phyloP scores from a whole-genome alignment of 2,113 vertebrate genomes.

The Cranoglanis bouderius region DNA sequence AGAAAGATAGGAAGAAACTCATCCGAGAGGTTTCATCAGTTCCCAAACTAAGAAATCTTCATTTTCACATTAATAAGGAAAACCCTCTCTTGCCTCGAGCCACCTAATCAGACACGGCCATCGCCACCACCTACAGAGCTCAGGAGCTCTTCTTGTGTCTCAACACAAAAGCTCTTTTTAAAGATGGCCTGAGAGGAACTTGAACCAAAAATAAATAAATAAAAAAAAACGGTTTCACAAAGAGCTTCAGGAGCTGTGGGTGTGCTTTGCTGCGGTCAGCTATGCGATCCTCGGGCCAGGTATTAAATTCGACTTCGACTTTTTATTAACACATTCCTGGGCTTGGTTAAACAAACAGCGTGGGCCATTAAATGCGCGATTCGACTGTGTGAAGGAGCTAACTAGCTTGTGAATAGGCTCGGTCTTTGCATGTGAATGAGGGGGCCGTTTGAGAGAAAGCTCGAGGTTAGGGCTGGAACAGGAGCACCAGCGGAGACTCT shows the following conservation, averaged over 20 bases:
- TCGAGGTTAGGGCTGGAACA: slow-evolving; percentile 44
- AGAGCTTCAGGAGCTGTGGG: slow-evolving; percentile 69
- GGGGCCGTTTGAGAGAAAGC: slow-evolving; percentile 45
- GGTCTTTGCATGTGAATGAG: slow-evolving; percentile 57
- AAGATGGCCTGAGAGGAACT: slow-evolving; percentile 61
- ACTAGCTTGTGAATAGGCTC: slow-evolving; percentile 55
- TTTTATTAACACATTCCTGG: slow-evolving; percentile 32
- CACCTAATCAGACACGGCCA: slow-evolving; percentile 66
- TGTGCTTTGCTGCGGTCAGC: slow-evolving; percentile 54
- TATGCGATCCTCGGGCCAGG: neutral
- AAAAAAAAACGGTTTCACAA: slow-evolving; percentile 55
- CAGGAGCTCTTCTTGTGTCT: slow-evolving; percentile 64
- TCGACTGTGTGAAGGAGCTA: slow-evolving; percentile 59
- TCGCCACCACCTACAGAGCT: slow-evolving; percentile 62
- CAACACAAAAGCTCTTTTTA: slow-evolving; percentile 60
- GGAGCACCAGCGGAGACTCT: slow-evolving; percentile 32
- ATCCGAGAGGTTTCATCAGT: neutral
- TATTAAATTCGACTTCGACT: slow-evolving; percentile 17
- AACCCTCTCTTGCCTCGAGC: slow-evolving; percentile 61
- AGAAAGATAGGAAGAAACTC: neutral
- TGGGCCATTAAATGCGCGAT: slow-evolving; percentile 48
- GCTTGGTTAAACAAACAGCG: slow-evolving; percentile 50
- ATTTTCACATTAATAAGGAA: slow-evolving; percentile 67
- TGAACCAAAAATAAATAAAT: neutral
- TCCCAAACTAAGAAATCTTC: slow-evolving; percentile 18